A percentile compares a stretch with the other conserved stretches of the same genome.
Evolutionary conservation across 2,888 invertebrate genomes (phyloP).

Genomic region (Elaeidobius kamerunicus): DNA sequence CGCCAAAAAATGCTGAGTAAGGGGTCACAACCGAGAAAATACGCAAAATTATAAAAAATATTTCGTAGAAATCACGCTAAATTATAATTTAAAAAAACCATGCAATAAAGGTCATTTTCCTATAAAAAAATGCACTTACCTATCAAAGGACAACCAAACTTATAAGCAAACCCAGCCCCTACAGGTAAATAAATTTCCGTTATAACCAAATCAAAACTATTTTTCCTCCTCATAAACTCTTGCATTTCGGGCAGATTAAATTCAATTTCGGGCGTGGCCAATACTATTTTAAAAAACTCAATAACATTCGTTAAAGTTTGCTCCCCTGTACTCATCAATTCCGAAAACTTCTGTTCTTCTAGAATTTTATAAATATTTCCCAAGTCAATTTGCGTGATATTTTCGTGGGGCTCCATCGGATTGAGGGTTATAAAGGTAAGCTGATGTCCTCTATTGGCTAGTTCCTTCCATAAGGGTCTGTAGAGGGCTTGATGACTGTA

Average conservation of each 20-base stretch:
- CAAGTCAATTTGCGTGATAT: conserved; percentile 11
- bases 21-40: too few relatives aligned
- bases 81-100: too few relatives aligned
- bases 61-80: too few relatives aligned
- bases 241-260: conserved; percentile 4
- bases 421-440: conserved; percentile 35
- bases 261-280: not conserved
- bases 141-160: conserved; percentile 3
- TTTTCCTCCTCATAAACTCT: too few relatives aligned
- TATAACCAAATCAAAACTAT: conserved; percentile 12
- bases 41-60: too few relatives aligned
- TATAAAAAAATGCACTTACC: too few relatives aligned
- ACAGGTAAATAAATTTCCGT: conserved; percentile 3
- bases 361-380: not conserved
- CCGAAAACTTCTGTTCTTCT: not conserved
- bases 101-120: too few relatives aligned
- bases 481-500: conserved; percentile 38
- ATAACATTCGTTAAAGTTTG: not conserved
- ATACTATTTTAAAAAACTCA: not conserved
- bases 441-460: conserved; percentile 35
- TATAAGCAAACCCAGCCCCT: conserved; percentile 8
- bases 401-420: conserved; percentile 21
- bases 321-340: conserved; percentile 8
- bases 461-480: conserved; percentile 35
- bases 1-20: too few relatives aligned